Conservation (phyloP, 2,113 vertebrate species). For the Chaetodon auriga region DNA sequence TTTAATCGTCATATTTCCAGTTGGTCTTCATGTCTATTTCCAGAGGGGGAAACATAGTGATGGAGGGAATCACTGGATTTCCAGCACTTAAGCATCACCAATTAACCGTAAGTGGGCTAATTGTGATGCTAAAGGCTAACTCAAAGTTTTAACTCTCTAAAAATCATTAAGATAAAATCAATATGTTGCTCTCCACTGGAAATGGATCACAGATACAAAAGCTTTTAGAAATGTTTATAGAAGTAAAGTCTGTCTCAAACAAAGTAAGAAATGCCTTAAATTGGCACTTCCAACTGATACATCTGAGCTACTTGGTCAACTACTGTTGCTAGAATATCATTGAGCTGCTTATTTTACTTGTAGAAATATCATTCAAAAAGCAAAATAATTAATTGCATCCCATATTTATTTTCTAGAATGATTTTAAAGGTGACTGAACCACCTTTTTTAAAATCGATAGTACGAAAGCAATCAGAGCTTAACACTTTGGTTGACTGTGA, state of each 20-base stretch:
- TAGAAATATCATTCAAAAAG: not conserved
- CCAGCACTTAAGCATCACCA: conserved; percentile 22
- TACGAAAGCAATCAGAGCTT: no score
- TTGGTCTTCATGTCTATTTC: conserved; percentile 51
- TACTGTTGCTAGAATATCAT: no score
- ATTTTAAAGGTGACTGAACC: no score
- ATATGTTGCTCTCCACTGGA: not conserved
- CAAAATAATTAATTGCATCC: no score
- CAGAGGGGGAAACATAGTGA: conserved; percentile 11
- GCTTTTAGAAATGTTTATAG: not conserved
- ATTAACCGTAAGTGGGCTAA: conserved; percentile 36
- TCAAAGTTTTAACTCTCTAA: conserved; percentile 1
- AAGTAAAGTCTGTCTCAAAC: not conserved
- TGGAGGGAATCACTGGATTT: conserved; percentile 40
- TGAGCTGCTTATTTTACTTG: no score
- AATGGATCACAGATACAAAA: not conserved
- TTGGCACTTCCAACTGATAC: no score
- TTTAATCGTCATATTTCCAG: conserved; percentile 59
- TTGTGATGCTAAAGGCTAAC: conserved; percentile 20
- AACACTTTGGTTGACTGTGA: no score
- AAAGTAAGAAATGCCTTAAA: not conserved
- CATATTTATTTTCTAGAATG: no score
- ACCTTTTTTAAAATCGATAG: no score
- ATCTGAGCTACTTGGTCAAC: no score
- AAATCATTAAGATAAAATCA: conserved; percentile 40